Conservation (phyloP, 2,888 invertebrate genomes). For the Phalera bucephala region DNA sequence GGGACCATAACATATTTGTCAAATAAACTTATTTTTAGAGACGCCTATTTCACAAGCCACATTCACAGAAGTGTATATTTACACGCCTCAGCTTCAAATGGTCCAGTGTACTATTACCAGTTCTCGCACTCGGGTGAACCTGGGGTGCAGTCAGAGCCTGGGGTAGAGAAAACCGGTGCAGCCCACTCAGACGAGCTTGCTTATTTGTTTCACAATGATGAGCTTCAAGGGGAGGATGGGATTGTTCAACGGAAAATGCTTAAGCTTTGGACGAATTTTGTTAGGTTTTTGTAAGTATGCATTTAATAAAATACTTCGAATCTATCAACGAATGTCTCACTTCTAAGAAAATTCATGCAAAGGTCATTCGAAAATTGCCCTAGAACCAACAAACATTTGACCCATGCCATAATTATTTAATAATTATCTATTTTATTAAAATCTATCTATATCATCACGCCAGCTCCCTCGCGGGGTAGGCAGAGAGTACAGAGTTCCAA, state of each 20-base stretch:
- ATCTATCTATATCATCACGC: no score
- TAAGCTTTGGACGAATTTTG: conserved; percentile 66
- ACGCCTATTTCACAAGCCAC: conserved; percentile 65
- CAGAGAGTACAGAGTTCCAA: no score
- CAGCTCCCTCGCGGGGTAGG: no score
- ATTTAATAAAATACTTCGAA: no score
- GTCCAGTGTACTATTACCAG: conserved; percentile 63
- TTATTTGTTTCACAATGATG: conserved; percentile 53
- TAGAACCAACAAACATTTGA: no score
- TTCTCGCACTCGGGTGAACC: conserved; percentile 54
- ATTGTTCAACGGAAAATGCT: conserved; percentile 48
- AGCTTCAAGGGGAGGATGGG: conserved; percentile 51
- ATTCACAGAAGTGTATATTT: conserved; percentile 57
- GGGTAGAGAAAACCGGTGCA: conserved; percentile 55
- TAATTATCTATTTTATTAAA: no score
- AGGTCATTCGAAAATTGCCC: no score
- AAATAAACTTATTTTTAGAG: conserved; percentile 36
- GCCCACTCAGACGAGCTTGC: conserved; percentile 71
- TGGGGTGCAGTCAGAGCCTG: conserved; percentile 54
- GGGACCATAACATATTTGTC: no score
- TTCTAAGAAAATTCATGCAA: no score
- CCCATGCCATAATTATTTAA: no score
- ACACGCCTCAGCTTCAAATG: conserved; percentile 39
- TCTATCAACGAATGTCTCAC: no score
- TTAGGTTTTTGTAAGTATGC: conserved; percentile 66